Percentiles rank a stretch among this genome's conserved stretches.
These are phyloP conservation scores for Oncorhynchus keta DNA, from an alignment of 2,113 vertebrate genomes.

Conservation along the genomic window DNA sequence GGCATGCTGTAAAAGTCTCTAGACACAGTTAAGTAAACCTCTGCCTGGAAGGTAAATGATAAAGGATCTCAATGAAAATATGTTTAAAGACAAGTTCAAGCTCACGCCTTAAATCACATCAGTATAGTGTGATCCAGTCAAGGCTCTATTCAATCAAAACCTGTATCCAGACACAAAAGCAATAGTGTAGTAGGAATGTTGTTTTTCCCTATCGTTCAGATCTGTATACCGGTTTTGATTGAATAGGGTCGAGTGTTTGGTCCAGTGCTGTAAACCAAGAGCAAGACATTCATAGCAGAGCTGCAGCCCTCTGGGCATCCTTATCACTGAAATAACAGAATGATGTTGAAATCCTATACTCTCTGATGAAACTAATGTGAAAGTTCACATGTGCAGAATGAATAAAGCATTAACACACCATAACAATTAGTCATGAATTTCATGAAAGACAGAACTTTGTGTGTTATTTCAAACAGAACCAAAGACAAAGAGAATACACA, in stretches of 20 bases:
- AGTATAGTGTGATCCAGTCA: no score
- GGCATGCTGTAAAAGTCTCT: neutral
- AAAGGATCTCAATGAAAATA: no score
- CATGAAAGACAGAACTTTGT: neutral
- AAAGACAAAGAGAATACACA: neutral
- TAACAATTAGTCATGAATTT: neutral
- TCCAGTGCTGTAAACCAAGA: slow-evolving; percentile 60
- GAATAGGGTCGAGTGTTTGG: slow-evolving; percentile 67
- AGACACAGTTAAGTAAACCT: no score
- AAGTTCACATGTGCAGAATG: slow-evolving; percentile 11
- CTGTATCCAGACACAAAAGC: no score
- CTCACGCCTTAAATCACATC: no score
- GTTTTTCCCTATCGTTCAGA: slow-evolving; percentile 65
- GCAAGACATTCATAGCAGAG: slow-evolving; percentile 56
- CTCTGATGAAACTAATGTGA: slow-evolving; percentile 40
- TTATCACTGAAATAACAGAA: slow-evolving; percentile 55
- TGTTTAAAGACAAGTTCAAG: no score
- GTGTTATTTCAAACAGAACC: neutral
- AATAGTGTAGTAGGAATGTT: slow-evolving; percentile 45
- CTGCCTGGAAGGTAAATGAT: slow-evolving; percentile 50
- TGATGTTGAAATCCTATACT: slow-evolving; percentile 45
- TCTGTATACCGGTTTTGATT: slow-evolving; percentile 67
- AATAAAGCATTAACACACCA: neutral
- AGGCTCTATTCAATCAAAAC: no score
- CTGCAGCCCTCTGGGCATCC: slow-evolving; percentile 31